phyloP scores from a whole-genome alignment of 2,113 vertebrate genomes.

The Morone saxatilis region DNA sequence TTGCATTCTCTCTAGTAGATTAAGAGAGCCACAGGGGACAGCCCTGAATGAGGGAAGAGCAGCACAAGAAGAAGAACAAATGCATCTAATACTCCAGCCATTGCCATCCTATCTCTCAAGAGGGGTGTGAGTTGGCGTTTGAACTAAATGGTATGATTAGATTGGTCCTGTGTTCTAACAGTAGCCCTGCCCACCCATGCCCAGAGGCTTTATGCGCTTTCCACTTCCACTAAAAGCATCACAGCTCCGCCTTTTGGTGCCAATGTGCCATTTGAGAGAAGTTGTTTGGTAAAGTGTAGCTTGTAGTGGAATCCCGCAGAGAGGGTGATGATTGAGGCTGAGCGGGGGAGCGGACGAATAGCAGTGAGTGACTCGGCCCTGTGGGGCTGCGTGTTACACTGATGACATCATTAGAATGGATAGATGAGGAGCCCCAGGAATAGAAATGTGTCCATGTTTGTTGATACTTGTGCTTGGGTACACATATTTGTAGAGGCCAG shows the following conservation, averaged over 20 bases:
- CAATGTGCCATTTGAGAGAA: slow-evolving; percentile 46
- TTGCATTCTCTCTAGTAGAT: slow-evolving; percentile 63
- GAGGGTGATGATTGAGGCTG: slow-evolving; percentile 66
- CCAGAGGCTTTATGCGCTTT: slow-evolving; percentile 26
- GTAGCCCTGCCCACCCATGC: slow-evolving; percentile 11
- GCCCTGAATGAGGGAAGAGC: slow-evolving; percentile 19
- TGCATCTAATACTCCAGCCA: slow-evolving; percentile 39
- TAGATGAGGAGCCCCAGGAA: slow-evolving; percentile 33
- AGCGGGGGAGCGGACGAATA: slow-evolving; percentile 42
- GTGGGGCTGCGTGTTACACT: slow-evolving; percentile 40
- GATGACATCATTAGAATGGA: slow-evolving; percentile 51
- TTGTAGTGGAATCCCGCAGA: slow-evolving; percentile 45
- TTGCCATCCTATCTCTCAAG: slow-evolving; percentile 41
- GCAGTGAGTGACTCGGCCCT: slow-evolving; percentile 21
- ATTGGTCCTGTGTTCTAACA: slow-evolving; percentile 58
- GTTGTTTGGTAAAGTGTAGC: slow-evolving; percentile 61
- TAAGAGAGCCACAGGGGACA: slow-evolving; percentile 70
- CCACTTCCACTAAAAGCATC: slow-evolving; percentile 61
- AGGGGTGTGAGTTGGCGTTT: slow-evolving; percentile 47
- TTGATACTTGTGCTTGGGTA: background rate
- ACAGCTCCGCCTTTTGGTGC: slow-evolving; percentile 40
- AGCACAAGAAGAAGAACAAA: slow-evolving; percentile 51
- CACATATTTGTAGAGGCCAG: background rate
- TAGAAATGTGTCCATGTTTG: slow-evolving; percentile 22
- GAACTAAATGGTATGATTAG: slow-evolving; percentile 67